These are phyloP conservation scores for Teleogryllus occipitalis DNA, from an alignment of 1,140 invertebrate genomes.

Conservation along the genomic window DNA sequence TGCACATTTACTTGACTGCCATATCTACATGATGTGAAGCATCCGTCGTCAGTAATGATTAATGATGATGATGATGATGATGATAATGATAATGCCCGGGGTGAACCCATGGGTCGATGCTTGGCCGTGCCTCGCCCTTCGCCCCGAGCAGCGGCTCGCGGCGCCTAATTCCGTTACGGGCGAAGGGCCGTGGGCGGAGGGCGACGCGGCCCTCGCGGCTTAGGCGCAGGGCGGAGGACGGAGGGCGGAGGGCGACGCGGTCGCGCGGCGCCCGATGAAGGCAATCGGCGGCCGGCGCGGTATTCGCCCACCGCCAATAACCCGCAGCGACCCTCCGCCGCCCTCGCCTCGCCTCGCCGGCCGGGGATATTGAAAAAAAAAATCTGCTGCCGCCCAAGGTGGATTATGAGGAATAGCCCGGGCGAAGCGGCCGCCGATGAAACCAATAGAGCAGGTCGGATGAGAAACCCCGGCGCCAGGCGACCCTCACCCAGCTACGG, in stretches of 20 bases:
- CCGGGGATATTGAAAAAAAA: neutral
- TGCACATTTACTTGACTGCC: too few relatives aligned
- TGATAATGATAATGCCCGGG: too few relatives aligned
- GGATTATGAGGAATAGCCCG: neutral
- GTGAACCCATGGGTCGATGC: too few relatives aligned
- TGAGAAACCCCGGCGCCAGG: too few relatives aligned
- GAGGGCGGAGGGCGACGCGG: neutral
- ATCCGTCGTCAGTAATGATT: too few relatives aligned
- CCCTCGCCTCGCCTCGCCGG: too few relatives aligned
- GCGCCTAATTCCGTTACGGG: neutral
- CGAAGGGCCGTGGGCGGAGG: neutral
- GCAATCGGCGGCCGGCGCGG: neutral
- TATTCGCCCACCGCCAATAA: neutral
- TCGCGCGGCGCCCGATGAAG: neutral
- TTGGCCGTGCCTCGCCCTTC: neutral
- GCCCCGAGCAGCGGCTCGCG: too few relatives aligned
- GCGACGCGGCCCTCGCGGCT: neutral
- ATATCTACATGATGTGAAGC: too few relatives aligned
- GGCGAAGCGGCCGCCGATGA: neutral
- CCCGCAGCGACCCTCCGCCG: neutral
- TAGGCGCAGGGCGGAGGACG: neutral
- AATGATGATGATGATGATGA: too few relatives aligned
- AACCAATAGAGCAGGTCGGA: neutral
- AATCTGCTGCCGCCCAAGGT: neutral
- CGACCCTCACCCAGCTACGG: too few relatives aligned